Evolutionary conservation across 2,113 vertebrate species (phyloP), one percentile per base, ranked within the genome.

Genomic region (Pithys albifrons): DNA sequence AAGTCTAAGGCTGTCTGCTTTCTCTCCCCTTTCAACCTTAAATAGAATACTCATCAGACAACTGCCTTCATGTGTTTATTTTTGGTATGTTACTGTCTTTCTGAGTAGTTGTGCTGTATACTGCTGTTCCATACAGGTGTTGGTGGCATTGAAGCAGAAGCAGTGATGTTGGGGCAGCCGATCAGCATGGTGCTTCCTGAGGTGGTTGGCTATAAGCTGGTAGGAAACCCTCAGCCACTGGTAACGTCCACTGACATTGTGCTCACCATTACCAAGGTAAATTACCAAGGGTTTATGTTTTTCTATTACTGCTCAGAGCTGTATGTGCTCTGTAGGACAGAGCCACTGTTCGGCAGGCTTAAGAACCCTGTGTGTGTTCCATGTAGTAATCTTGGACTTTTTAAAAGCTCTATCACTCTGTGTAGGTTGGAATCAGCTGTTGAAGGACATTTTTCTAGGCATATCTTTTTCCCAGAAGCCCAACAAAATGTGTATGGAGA

Each of bases 231-330:
- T 18, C 87, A 98, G 29, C 98, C 98, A 12, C 94, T 99, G 62
- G 99, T 99, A 41, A 99, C 99, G 27, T 99, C 99, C 94, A 99
- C 99, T 7, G 99, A 99, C 95, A 99, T 99, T 3, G 99, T 99
- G 69, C 99, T 99, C 58, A 99, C 99, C 15, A 98, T 99, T 14
- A 99, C 99, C 28, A 99, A 99, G 99, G 99, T 99, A 97, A 97
- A 18, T 31, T 35, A 69, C 14, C 29, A 25, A 55, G 7, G 27
- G 16, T 10, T 7, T 13, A 35, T 78, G 4, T 46, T 85, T 49
- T 71, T 39, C 16, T 7, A 3, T 67, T 79, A n/a, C 7, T 74
- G 8, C 16, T n/a, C 10, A 45, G 61, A 82, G 33, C 24, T 66
- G 2, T 52, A 10, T 7, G 3, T n/a, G 5, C 37, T 79, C 13